Evolutionary conservation across 2,797 vertebrate species (phyloP).

Genomic region (Apodemus agrarius): DNA sequence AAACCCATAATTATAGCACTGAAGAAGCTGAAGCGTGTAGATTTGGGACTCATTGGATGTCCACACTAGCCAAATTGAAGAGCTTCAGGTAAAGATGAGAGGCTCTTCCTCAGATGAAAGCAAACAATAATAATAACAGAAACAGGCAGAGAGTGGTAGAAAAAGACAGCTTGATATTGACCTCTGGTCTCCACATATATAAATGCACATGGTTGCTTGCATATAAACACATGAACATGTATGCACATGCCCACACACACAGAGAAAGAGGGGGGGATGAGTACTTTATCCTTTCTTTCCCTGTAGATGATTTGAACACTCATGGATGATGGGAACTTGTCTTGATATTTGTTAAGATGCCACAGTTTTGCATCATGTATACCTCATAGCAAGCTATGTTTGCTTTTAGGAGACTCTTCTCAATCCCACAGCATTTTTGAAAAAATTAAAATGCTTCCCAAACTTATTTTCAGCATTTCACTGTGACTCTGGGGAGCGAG

Average conservation of each 20-base stretch:
- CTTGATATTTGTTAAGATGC: constrained; percentile 55
- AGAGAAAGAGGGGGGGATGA: too few relatives aligned
- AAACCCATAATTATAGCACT: neutral
- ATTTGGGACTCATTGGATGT: neutral
- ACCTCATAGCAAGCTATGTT: constrained; percentile 37
- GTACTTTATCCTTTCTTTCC: constrained; percentile 51
- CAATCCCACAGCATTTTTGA: neutral
- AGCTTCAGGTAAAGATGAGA: neutral
- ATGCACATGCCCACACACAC: neutral
- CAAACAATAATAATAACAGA: neutral
- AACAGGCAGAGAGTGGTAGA: neutral
- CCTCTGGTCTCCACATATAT: neutral
- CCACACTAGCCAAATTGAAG: too few relatives aligned
- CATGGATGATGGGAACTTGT: constrained; percentile 62
- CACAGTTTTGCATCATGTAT: neutral
- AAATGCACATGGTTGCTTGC: neutral
- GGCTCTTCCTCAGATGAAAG: neutral
- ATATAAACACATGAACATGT: neutral
- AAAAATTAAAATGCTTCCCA: neutral
- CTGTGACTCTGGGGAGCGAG: neutral
- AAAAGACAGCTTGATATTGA: neutral
- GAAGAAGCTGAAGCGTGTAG: neutral
- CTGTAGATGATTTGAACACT: constrained; percentile 61
- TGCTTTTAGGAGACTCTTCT: constrained; percentile 49
- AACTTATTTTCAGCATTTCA: neutral